phyloP scores from a whole-genome alignment of 2,888 invertebrate species.

The Tupiocoris notatus region DNA sequence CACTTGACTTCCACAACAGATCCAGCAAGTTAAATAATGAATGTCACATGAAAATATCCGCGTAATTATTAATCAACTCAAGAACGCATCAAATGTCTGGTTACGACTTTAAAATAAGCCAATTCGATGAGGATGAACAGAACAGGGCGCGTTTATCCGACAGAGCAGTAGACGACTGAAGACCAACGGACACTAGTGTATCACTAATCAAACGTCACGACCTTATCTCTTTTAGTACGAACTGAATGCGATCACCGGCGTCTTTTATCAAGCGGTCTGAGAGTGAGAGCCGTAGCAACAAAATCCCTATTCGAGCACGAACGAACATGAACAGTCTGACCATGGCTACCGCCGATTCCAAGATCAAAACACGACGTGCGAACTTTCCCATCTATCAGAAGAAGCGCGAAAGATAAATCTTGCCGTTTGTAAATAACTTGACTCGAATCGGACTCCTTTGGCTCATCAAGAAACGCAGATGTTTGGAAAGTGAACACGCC shows the following conservation, averaged over 20 bases:
- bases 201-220: slow-evolving; percentile 34
- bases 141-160: too few species aligned
- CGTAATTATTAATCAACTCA: too few species aligned
- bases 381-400: background rate
- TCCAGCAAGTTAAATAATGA: too few species aligned
- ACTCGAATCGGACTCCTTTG: background rate
- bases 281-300: too few species aligned
- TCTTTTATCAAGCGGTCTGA: too few species aligned
- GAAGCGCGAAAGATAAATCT: background rate
- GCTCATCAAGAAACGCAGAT: background rate
- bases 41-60: too few species aligned
- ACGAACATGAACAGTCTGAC: background rate
- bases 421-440: background rate
- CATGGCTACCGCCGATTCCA: too few species aligned
- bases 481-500: background rate
- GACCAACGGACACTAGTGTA: slow-evolving; percentile 11
- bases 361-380: background rate
- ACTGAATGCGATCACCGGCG: slow-evolving; percentile 16
- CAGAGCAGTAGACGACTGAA: background rate
- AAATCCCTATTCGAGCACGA: background rate
- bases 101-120: too few species aligned
- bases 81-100: too few species aligned
- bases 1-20: too few species aligned
- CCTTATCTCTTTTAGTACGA: slow-evolving; percentile 14
- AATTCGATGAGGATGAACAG: too few species aligned